A percentile compares a stretch with the other conserved stretches of the same genome.
Conservation (phyloP, 2,113 vertebrate species). For the Cacatua alba region DNA sequence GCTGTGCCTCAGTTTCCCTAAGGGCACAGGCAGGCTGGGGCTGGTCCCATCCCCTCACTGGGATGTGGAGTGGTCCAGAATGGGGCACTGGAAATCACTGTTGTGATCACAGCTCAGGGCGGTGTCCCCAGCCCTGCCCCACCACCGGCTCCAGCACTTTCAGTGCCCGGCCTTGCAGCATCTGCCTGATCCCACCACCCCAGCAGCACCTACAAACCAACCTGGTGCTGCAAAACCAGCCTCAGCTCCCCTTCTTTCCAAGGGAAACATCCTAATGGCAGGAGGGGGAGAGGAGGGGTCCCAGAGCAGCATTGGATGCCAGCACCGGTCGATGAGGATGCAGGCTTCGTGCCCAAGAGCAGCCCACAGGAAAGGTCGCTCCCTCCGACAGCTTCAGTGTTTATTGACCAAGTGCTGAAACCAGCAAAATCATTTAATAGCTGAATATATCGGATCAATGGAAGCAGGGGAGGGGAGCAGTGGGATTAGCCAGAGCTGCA, state of each 20-base stretch:
- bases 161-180: not conserved
- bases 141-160: not conserved
- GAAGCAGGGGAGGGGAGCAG: not conserved
- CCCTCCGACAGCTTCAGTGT: not conserved
- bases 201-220: not conserved
- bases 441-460: not conserved
- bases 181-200: not conserved
- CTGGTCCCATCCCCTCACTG: not conserved
- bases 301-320: not conserved
- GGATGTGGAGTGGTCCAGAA: not conserved
- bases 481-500: not conserved
- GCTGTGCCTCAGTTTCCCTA: not conserved
- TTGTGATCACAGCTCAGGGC: rapidly evolving
- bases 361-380: not conserved
- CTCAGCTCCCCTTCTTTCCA: not conserved
- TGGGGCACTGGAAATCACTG: rapidly evolving
- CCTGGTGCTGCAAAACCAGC: not conserved
- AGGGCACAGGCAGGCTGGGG: not conserved
- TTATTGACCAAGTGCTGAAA: constrained; percentile 6
- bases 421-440: constrained; percentile 42
- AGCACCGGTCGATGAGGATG: not conserved
- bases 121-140: not conserved
- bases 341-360: not conserved
- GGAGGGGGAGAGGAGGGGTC: not conserved
- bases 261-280: not conserved